phyloP scores from a whole-genome alignment of 2,888 invertebrate genomes.

The Sinentomon sp. region DNA sequence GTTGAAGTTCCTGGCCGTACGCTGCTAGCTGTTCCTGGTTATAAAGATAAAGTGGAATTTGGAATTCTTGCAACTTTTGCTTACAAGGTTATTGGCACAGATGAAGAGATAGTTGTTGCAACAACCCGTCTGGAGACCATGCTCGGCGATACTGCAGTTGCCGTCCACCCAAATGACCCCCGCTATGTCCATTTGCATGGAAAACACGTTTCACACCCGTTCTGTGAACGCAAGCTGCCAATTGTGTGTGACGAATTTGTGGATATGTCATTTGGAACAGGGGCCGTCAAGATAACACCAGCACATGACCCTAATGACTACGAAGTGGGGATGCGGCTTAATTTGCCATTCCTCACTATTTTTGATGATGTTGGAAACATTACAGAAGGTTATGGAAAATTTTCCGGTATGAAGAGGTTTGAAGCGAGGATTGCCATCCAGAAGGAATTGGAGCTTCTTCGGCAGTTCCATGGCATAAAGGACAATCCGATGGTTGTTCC shows the following conservation, averaged over 20 bases:
- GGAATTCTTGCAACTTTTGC: slow-evolving; percentile 78
- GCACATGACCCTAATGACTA: slow-evolving; percentile 95
- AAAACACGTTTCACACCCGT: slow-evolving; percentile 60
- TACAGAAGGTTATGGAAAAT: slow-evolving; percentile 45
- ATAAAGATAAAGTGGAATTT: slow-evolving; percentile 67
- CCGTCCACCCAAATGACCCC: slow-evolving; percentile 77
- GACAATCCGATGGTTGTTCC: slow-evolving; percentile 94
- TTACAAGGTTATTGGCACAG: slow-evolving; percentile 35
- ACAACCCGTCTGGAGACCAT: slow-evolving; percentile 97
- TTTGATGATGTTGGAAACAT: slow-evolving; percentile 75
- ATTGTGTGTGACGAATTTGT: slow-evolving; percentile 81
- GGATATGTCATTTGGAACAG: slow-evolving; percentile 81
- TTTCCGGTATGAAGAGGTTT: slow-evolving; percentile 67
- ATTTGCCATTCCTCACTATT: slow-evolving; percentile 58
- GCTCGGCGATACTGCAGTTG: slow-evolving; percentile 88
- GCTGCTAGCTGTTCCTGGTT: slow-evolving; percentile 64
- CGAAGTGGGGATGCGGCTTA: slow-evolving; percentile 70
- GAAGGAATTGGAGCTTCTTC: slow-evolving; percentile 38
- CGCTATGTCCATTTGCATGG: slow-evolving; percentile 62
- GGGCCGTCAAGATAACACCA: slow-evolving; percentile 95
- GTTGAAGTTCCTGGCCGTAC: slow-evolving; percentile 62
- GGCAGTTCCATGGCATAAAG: slow-evolving; percentile 44
- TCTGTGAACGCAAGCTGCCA: slow-evolving; percentile 50
- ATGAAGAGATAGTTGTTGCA: slow-evolving; percentile 68
- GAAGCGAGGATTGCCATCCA: slow-evolving; percentile 56